Evolutionary conservation across 2,797 vertebrate species (phyloP), one percentile per base, ranked within the genome.

Genomic region (Lepus townsendii): DNA sequence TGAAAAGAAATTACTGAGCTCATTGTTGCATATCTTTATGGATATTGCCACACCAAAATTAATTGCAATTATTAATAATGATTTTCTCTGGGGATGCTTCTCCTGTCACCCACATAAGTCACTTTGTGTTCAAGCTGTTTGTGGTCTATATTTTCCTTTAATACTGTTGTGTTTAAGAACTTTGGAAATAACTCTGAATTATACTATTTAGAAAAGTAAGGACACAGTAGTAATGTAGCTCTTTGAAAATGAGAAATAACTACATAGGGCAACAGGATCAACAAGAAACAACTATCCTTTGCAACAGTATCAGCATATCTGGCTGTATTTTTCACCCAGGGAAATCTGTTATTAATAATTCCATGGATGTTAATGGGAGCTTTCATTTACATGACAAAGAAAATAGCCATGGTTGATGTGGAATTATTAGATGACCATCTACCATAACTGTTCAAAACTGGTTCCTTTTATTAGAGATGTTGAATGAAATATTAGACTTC

Each of bases 51-150:
- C 68, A 96, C 35, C 4, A 97, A 96, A 98, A 98, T 98, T 98
- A 98, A 98, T 98, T 98, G 97, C 88, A 97, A 97, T 97, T 98
- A 98, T 98, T 97, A 98, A 97, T 97, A 97, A 96, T 1, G 0
- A 63, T 97, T 97, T 97, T 96, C 97, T 97, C 97, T 80, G 2
- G 95, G 94, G 97, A 96, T 11, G 35, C 24, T 75, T 96, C 69
- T 91, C 94, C 86, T 91, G 78, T 32, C 27, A 89, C 76, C 96
- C 83, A 96, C 95, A 89, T 97, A 87, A 97, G 97, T 97, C 96
- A 96, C 76, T 82, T 42, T 93, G 42, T 83, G 35, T 93, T 97
- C 76, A 85, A 77, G 35, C 54, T 86, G 32, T 85, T 97, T 94
- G 14, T 9, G 22, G 35, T 96, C 86, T 75, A 7, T 50, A 83